Base-by-base conservation (phyloP, 2,888 invertebrate genomes). In the Agriopis marginaria region DNA sequence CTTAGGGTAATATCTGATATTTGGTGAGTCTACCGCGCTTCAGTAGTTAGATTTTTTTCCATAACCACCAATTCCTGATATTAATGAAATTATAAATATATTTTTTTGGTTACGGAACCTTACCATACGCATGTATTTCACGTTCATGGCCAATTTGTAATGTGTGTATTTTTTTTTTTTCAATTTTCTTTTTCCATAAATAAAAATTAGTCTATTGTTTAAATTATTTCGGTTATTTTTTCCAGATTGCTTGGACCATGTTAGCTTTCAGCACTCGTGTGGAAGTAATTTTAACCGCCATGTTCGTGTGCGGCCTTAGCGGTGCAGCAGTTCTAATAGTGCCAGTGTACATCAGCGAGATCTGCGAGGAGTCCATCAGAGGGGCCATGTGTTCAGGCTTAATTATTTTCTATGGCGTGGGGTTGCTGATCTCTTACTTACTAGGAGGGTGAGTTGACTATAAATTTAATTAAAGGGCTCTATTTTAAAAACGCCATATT, bases 311-410 rank as follows among this genome's bases (percentile, higher is more conserved):
- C 0, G 93, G 93, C 0, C 49, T 90, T 0, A 83, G 88, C 0
- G 85, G 85, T 0, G 78, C 85, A 0, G 74, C 80, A 0, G 81
- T 87, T 59, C 72, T 91, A 0, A 77, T 88, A 1, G 81, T 84
- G 0, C 86, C 88, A 0, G 83, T 92, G 4, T 91, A 78, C 73
- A 77, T 90, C 54, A 82, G 88, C 39, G 93, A 93, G 74, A 83
- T 90, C 44, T 87, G 89, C 66, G 85, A 90, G 60, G 88, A 91
- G 56, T 87, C 87, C 4, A 85, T 92, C 23, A 77, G 92, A 32
- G 93, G 92, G 0, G 79, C 82, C 2, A 81, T 93, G 85, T 86
- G 87, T 0, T 82, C 91, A 0, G 80, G 83, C 0, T 71, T 84
- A 0, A 80, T 89, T 67, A 80, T 87, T 9, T 88, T 89, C 73